These are phyloP conservation scores for Mustela lutreola DNA, from an alignment of 2,113 vertebrate genomes.

Conservation along the genomic window DNA sequence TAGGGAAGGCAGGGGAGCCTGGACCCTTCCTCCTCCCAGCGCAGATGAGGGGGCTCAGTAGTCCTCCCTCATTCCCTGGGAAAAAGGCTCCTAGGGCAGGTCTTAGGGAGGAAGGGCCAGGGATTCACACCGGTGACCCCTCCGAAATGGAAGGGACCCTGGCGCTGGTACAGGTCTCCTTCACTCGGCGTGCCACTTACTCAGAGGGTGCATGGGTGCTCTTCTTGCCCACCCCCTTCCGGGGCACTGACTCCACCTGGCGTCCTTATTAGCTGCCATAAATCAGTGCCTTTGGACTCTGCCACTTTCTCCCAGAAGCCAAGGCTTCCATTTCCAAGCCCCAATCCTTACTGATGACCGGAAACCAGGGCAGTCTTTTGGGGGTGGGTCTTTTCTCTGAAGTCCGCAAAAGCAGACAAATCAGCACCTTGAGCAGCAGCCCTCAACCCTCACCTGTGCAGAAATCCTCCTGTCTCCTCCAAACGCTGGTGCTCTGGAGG, in stretches of 20 bases:
- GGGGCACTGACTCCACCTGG: not conserved
- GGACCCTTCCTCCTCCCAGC: not conserved
- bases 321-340: not conserved
- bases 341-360: not conserved
- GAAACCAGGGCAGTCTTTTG: not conserved
- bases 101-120: not conserved
- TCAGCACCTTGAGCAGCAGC: not conserved
- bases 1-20: not conserved
- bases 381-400: not conserved
- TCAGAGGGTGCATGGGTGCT: not conserved
- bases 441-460: too few species aligned
- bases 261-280: constrained; percentile 75
- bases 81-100: not conserved
- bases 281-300: constrained; percentile 76
- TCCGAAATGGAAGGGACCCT: not conserved
- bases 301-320: not conserved
- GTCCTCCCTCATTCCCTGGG: not conserved
- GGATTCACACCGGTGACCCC: not conserved
- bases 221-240: not conserved
- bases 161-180: not conserved
- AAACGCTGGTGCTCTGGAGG: not conserved
- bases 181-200: not conserved
- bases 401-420: not conserved
- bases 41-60: not conserved
- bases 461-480: not conserved